Evolutionary conservation across 2,888 invertebrate genomes (phyloP), one percentile per base, ranked within the genome.

Genomic region (Tetranychus piercei): DNA sequence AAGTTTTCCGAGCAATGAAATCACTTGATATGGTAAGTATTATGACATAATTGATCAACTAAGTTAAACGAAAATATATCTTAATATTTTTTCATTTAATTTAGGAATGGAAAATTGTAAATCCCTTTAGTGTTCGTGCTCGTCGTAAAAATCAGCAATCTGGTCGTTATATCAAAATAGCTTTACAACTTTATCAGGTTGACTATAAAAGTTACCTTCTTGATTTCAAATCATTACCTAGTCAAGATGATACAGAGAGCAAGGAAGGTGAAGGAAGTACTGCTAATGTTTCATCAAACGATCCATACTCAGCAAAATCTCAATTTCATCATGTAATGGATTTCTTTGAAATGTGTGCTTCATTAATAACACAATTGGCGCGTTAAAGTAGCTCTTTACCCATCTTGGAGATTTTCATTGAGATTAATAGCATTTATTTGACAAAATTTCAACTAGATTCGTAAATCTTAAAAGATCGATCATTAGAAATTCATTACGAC

Each of bases 311-410:
- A 18, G 74, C 73, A 76, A 77, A 77, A 70, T 76, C 77, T 55
- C 77, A 76, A 73, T 73, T 91, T 0, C 95, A 97, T 81, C 94
- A 95, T 83, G 97, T 97, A 1, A 94, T 99, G 92, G 97, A 99
- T 85, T 99, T 99, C 85, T 99, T 99, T 82, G 99, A 99, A 85
- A 99, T 99, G 95, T 99, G 99, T 84, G 95, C 99, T 34, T 92
- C 94, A 3, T 86, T 99, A 71, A 99, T 99, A 80, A 95, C 96
- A 77, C 96, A 99, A 80, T 86, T 99, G 77, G 99, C 99, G 44
- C 90, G 95, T 84, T 95, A 44, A 55, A 55, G 15, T 55, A 55
- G 15, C 4, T 34, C 4, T 34, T 34, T 34, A 34, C 0, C 5
- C 34, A 4, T 34, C 34, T 34, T 34, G 5, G 4, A 34, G 34